These are phyloP conservation scores for Fabriciana adippe DNA, from an alignment of 2,888 invertebrate species.

Conservation along the genomic window DNA sequence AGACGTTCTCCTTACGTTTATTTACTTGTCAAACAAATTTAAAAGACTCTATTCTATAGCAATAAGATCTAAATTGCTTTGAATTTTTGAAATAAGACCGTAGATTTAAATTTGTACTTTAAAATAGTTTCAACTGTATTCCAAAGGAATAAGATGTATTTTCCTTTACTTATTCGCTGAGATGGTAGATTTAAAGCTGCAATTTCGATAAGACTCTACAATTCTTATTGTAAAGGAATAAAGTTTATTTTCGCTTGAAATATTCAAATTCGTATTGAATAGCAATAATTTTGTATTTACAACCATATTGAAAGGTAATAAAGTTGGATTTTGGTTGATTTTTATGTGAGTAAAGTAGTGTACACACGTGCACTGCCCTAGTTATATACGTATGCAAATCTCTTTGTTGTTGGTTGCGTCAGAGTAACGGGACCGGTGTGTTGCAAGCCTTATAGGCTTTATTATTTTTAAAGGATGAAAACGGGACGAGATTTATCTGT, in stretches of 20 bases:
- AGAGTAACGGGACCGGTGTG: slow-evolving; percentile 60
- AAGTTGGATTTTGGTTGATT: slow-evolving; percentile 8
- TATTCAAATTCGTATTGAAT: neutral
- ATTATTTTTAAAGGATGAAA: slow-evolving; percentile 25
- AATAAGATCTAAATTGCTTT: slow-evolving; percentile 29
- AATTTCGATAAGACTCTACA: neutral
- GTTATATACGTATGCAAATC: slow-evolving; percentile 75
- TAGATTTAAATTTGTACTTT: slow-evolving; percentile 20
- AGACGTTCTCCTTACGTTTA: slow-evolving; percentile 41
- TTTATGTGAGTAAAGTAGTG: slow-evolving; percentile 44
- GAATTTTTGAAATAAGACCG: slow-evolving; percentile 26
- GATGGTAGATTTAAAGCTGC: slow-evolving; percentile 11
- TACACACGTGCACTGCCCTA: slow-evolving; percentile 51
- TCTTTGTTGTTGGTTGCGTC: slow-evolving; percentile 67
- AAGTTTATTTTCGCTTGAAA: slow-evolving; percentile 13
- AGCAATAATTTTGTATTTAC: neutral
- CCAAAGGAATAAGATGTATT: slow-evolving; percentile 31
- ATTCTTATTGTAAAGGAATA: slow-evolving; percentile 33
- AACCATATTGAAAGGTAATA: neutral
- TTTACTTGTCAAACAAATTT: slow-evolving; percentile 25
- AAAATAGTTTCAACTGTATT: slow-evolving; percentile 19
- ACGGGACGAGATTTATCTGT: neutral
- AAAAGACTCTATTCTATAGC: slow-evolving; percentile 5
- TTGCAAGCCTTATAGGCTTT: slow-evolving; percentile 39
- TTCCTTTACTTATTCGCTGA: slow-evolving; percentile 5